Evolutionary conservation across 1,140 invertebrate genomes (phyloP).

Genomic region (Pseudomyrmex gracilis): DNA sequence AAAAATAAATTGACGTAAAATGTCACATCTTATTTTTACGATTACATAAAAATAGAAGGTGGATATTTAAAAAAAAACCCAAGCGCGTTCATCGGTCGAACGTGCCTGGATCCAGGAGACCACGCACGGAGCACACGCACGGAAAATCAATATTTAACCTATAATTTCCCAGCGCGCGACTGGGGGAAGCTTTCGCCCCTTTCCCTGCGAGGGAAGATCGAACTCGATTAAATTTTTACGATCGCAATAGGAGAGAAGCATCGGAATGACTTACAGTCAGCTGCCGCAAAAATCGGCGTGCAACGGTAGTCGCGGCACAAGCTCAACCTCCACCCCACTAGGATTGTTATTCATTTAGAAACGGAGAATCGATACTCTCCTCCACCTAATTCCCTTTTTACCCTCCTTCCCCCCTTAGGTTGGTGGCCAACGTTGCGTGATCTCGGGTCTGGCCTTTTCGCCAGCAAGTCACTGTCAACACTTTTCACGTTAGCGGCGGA

Average conservation of each 20-base stretch:
- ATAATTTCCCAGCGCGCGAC: constrained; percentile 39
- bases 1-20: no score
- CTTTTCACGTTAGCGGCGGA: constrained; percentile 21
- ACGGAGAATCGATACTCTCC: constrained; percentile 62
- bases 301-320: constrained; percentile 77
- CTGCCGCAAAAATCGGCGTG: constrained; percentile 77
- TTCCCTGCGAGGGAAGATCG: not conserved
- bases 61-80: not conserved
- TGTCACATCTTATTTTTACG: not conserved
- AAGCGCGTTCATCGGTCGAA: not conserved
- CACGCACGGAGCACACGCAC: not conserved
- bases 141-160: constrained; percentile 63
- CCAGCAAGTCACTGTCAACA: constrained; percentile 39
- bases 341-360: constrained; percentile 82
- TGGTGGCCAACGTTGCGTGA: not conserved
- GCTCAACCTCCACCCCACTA: constrained; percentile 79
- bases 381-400: constrained; percentile 53
- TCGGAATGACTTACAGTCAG: constrained; percentile 80
- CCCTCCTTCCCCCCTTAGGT: not conserved
- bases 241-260: not conserved
- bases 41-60: not conserved
- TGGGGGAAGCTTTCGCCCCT: not conserved
- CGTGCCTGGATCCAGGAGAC: not conserved
- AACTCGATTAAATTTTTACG: no score
- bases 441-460: not conserved